Conservation (phyloP, 2,113 vertebrate genomes). For the Hippocampus zosterae region DNA sequence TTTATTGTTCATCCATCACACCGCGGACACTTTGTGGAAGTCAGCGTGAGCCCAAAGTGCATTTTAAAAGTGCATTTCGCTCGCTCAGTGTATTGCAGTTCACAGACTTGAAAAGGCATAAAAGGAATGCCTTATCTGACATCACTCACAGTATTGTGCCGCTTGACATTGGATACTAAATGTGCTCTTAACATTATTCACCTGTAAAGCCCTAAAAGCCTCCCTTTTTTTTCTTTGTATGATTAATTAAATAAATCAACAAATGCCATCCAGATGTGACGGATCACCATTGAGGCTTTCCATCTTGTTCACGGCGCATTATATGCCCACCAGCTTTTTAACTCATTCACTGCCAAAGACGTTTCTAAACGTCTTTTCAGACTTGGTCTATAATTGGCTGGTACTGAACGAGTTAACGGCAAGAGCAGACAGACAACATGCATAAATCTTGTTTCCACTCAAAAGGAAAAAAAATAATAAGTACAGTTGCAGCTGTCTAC, state of each 20-base stretch:
- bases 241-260: background rate
- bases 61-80: slow-evolving; percentile 3
- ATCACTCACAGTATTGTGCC: slow-evolving; percentile 1
- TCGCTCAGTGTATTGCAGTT: slow-evolving; percentile 20
- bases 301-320: slow-evolving; percentile 17
- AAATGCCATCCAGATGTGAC: background rate
- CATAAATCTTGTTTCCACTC: slow-evolving; percentile 9
- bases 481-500: slow-evolving; percentile 9
- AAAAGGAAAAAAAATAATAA: slow-evolving; percentile 10
- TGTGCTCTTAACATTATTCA: slow-evolving; percentile 3
- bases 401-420: too few species aligned
- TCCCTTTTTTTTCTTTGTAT: background rate
- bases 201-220: background rate
- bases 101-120: slow-evolving; percentile 4
- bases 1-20: slow-evolving; percentile 34
- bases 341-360: too few species aligned
- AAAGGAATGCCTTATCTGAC: background rate
- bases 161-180: background rate
- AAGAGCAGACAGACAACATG: slow-evolving; percentile 6
- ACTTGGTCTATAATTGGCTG: too few species aligned
- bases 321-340: slow-evolving; percentile 2
- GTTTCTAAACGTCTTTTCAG: too few species aligned
- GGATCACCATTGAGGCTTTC: slow-evolving; percentile 1
- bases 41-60: slow-evolving; percentile 13
- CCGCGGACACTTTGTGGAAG: slow-evolving; percentile 23